phyloP scores from a whole-genome alignment of 2,797 vertebrate species.

The Falco naumanni region DNA sequence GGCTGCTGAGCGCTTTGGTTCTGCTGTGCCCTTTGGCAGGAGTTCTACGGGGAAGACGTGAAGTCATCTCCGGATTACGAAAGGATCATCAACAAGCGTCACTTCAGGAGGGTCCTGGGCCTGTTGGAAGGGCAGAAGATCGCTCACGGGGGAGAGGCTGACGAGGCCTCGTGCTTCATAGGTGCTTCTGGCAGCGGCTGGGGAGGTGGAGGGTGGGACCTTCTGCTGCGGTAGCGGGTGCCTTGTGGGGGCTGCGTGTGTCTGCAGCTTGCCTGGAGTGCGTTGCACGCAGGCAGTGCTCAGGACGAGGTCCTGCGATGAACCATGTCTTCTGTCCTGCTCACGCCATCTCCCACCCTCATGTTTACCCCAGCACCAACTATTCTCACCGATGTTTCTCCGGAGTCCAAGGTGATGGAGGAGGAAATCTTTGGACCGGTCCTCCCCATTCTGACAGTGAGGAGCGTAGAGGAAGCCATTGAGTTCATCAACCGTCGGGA shows the following conservation, averaged over 20 bases:
- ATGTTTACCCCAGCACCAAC: slow-evolving; percentile 83
- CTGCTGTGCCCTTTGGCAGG: slow-evolving; percentile 73
- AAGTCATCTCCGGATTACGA: slow-evolving; percentile 89
- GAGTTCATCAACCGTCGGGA: slow-evolving; percentile 86
- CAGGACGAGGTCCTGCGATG: accelerated
- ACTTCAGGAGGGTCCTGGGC: slow-evolving; percentile 84
- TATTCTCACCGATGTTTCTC: slow-evolving; percentile 85
- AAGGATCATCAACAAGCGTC: slow-evolving; percentile 86
- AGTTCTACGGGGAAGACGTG: slow-evolving; percentile 90
- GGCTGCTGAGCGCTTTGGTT: not conserved
- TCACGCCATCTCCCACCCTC: accelerated
- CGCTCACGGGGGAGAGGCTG: slow-evolving; percentile 84
- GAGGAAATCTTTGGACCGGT: slow-evolving; percentile 95
- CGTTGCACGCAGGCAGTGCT: not conserved
- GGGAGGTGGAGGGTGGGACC: not conserved
- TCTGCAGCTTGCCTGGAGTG: not conserved
- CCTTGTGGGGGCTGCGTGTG: not conserved
- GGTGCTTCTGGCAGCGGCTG: not conserved
- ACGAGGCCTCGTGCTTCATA: slow-evolving; percentile 67
- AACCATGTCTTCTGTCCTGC: not conserved
- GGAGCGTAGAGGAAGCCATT: slow-evolving; percentile 85
- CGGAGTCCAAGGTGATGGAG: slow-evolving; percentile 90
- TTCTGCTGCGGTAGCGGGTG: not conserved
- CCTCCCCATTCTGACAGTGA: slow-evolving; percentile 85
- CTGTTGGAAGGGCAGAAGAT: slow-evolving; percentile 89